These are phyloP conservation scores for Petrolisthes cinctipes DNA, from an alignment of 2,888 invertebrate genomes.

Conservation along the genomic window DNA sequence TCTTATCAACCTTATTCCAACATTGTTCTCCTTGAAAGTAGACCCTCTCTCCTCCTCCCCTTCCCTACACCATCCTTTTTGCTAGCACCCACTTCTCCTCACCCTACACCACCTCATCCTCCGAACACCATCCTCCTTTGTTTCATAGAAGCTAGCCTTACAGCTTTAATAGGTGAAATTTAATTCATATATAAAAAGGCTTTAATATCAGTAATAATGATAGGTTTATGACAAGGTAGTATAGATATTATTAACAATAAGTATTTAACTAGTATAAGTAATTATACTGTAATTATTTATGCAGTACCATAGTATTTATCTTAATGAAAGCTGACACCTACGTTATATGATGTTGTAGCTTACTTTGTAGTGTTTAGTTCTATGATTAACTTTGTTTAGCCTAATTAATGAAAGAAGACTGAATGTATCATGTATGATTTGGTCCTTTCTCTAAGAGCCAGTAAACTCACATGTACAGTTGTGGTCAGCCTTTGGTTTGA, in stretches of 20 bases:
- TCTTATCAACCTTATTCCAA: neutral
- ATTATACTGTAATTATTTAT: neutral
- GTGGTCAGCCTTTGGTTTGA: too few species aligned
- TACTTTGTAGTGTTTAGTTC: too few species aligned
- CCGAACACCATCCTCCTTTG: neutral
- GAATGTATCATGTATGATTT: too few species aligned
- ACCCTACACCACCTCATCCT: neutral
- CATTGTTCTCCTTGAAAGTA: neutral
- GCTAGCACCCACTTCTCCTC: neutral
- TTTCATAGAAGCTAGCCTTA: neutral
- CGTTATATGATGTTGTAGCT: too few species aligned
- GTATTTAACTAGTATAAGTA: neutral
- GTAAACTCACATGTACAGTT: too few species aligned
- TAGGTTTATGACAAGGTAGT: too few species aligned
- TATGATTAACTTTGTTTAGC: too few species aligned
- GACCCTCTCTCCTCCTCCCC: neutral
- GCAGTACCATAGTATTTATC: too few species aligned
- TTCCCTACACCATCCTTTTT: neutral
- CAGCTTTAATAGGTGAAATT: neutral
- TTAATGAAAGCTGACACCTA: too few species aligned
- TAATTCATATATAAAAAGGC: neutral
- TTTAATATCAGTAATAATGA: too few species aligned
- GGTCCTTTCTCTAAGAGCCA: too few species aligned
- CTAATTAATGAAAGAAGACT: too few species aligned
- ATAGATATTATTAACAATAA: neutral